Conservation (phyloP, 2,113 vertebrate species). For the Burhinus oedicnemus region DNA sequence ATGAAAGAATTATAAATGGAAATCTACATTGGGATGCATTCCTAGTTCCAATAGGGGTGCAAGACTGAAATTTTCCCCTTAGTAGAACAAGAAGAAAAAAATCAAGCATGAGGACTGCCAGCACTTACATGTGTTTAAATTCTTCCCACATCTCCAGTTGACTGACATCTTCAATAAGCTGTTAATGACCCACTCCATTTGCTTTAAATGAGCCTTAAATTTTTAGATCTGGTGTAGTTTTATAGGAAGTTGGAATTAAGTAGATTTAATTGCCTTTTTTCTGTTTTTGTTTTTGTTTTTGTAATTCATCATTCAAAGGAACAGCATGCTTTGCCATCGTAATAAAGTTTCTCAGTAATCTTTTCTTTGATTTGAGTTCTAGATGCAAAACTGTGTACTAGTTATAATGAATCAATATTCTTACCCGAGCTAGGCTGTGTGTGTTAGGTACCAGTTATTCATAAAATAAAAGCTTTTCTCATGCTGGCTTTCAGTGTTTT, state of each 20-base stretch:
- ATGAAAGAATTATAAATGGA: neutral
- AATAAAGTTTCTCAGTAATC: neutral
- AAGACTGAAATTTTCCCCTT: neutral
- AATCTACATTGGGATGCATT: neutral
- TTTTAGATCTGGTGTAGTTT: conserved; percentile 59
- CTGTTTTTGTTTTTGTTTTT: neutral
- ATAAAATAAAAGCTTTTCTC: conserved; percentile 9
- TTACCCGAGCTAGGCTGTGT: neutral
- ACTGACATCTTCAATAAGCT: conserved; percentile 67
- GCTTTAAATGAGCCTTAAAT: conserved; percentile 63
- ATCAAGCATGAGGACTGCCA: neutral
- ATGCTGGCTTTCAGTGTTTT: neutral
- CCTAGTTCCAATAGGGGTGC: neutral
- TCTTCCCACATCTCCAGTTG: conserved; percentile 44
- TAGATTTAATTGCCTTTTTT: conserved; percentile 34
- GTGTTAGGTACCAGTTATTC: conserved; percentile 11
- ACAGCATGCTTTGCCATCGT: neutral
- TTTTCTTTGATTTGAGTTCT: conserved; percentile 24
- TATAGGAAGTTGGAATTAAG: conserved; percentile 56
- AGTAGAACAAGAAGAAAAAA: neutral
- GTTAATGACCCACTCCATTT: conserved; percentile 67
- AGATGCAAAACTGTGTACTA: neutral
- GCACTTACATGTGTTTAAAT: conserved; percentile 46
- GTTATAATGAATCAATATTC: neutral
- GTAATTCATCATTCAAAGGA: conserved; percentile 20